These are phyloP conservation scores for Nysson spinosus DNA, from an alignment of 2,888 invertebrate species.

Conservation along the genomic window DNA sequence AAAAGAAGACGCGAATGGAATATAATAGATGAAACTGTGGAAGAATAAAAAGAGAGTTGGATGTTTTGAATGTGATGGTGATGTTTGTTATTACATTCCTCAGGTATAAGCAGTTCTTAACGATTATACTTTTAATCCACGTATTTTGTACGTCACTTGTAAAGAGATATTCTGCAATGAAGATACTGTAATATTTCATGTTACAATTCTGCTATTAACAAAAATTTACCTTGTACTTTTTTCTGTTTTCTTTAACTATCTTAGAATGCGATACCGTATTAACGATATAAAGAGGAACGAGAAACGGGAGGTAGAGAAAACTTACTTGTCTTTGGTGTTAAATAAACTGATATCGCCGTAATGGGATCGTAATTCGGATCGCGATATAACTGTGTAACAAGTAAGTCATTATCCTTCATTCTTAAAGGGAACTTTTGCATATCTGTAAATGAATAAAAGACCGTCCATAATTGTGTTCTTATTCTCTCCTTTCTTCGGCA, in stretches of 20 bases:
- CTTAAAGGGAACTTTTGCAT: conserved; percentile 99
- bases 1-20: neutral
- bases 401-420: conserved; percentile 99
- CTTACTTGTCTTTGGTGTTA: conserved; percentile 99
- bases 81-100: conserved; percentile 60
- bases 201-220: conserved; percentile 30
- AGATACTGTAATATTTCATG: conserved; percentile 43
- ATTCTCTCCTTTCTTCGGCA: neutral
- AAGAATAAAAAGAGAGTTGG: conserved; percentile 12
- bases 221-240: conserved; percentile 28
- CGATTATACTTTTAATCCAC: conserved; percentile 43
- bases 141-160: conserved; percentile 47
- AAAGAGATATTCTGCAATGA: conserved; percentile 44
- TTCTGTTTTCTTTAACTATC: conserved; percentile 15
- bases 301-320: too few relatives aligned
- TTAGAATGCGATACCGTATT: conserved; percentile 22
- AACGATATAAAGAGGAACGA: conserved; percentile 8
- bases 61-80: conserved; percentile 8
- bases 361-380: conserved; percentile 97
- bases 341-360: conserved; percentile 97
- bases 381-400: conserved; percentile 96
- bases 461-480: neutral
- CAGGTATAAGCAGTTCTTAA: conserved; percentile 45
- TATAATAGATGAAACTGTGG: too few relatives aligned
- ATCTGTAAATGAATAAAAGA: conserved; percentile 80